Evolutionary conservation across 2,888 invertebrate species (phyloP), one percentile per base, ranked within the genome.

Genomic region (Eremobia ochroleuca): DNA sequence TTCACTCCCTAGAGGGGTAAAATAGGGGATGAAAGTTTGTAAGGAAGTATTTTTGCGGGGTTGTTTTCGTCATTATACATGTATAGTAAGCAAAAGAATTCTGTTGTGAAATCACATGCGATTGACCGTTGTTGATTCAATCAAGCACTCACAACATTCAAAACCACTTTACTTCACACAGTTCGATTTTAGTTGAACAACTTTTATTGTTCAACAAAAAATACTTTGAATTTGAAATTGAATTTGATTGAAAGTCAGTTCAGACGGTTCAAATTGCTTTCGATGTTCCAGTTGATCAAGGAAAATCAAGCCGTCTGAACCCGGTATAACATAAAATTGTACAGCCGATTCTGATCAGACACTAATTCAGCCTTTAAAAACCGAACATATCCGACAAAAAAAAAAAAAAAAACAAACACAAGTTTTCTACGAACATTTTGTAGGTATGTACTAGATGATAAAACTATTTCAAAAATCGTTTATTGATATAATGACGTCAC

Each of bases 401-500:
- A 31, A 74, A 34, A 55, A 75, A 37, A 1, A 31, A 74, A 52
- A 25, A 37, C 25, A 25, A 49, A 62, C 9, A 52, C n/a, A 52
- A 15, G 2, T 4, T 9, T 25, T n/a, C 62, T 49, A 46, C 43
- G 11, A 65, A 80, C 13, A 34, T 73, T 73, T 80, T 58, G 18
- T 65, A 59, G 15, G 11, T 31, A 21, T 0, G 2, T 21, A 21
- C 6, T 18, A 18, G 2, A 58, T 40, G 13, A 34, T 18, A 49
- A 49, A 74, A 71, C 73, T 73, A 73, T 70, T 76, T 76, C 73
- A 55, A 75, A 75, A 83, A 77, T 69, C 72, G 71, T 69, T 82
- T 84, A 84, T 85, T 82, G 83, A 78, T 76, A 85, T 71, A 58
- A 78, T 85, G 83, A 82, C 83, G 78, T 78, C 83, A 78, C 67